Conservation (phyloP, 1,140 invertebrate genomes). For the Drosophila santomea region DNA sequence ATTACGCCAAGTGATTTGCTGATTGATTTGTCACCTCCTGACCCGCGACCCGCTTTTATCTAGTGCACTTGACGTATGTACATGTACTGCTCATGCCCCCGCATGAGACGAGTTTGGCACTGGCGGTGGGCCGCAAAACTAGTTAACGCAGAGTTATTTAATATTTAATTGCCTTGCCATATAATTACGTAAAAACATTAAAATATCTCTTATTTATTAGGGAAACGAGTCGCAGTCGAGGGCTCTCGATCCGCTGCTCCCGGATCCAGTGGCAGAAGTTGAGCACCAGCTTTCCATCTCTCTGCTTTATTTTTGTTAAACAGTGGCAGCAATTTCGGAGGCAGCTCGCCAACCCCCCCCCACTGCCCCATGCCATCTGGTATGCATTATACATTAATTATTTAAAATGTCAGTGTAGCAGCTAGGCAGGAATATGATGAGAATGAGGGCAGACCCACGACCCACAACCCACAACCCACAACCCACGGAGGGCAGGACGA, state of each 20-base stretch:
- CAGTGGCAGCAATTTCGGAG: slow-evolving; percentile 56
- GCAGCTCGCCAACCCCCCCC: slow-evolving; percentile 1
- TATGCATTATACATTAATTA: slow-evolving; percentile 81
- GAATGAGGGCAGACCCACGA: slow-evolving; percentile 14
- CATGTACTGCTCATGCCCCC: not conserved
- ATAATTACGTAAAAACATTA: slow-evolving; percentile 83
- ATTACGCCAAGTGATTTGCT: slow-evolving; percentile 73
- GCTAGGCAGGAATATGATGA: slow-evolving; percentile 72
- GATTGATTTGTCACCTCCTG: slow-evolving; percentile 73
- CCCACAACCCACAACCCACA: too few species aligned
- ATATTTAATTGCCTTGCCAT: slow-evolving; percentile 77
- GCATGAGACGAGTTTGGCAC: slow-evolving; percentile 5
- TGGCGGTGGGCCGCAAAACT: slow-evolving; percentile 51
- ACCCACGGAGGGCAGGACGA: not conserved
- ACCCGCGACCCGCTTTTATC: slow-evolving; percentile 28
- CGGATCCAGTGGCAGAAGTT: slow-evolving; percentile 36
- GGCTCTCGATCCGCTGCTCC: slow-evolving; percentile 4
- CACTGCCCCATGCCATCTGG: slow-evolving; percentile 28
- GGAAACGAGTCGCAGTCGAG: slow-evolving; percentile 17
- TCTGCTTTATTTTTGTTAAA: slow-evolving; percentile 69
- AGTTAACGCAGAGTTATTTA: slow-evolving; percentile 68
- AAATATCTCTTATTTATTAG: slow-evolving; percentile 78
- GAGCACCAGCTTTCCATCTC: slow-evolving; percentile 26
- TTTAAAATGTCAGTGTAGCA: slow-evolving; percentile 80
- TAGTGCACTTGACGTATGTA: slow-evolving; percentile 2